These are phyloP conservation scores for Chinchilla lanigera DNA, from an alignment of 2,113 vertebrate species.

Conservation along the genomic window DNA sequence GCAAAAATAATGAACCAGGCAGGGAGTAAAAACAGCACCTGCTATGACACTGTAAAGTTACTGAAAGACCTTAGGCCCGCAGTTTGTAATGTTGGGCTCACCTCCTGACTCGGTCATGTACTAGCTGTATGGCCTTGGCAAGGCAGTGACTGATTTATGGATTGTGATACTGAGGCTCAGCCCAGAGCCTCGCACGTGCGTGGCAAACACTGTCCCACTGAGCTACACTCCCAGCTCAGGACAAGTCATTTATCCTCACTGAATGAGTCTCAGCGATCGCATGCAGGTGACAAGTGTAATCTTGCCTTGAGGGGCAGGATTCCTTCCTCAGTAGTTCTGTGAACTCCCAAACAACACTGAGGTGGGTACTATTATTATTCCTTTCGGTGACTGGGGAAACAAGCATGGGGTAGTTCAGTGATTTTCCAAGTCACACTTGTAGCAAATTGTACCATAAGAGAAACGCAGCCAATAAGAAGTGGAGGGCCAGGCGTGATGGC, in stretches of 20 bases:
- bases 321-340: background rate
- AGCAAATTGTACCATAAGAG: background rate
- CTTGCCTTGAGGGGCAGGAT: background rate
- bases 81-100: conserved; percentile 12
- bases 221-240: background rate
- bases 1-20: conserved; percentile 19
- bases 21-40: background rate
- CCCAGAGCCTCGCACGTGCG: background rate
- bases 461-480: background rate
- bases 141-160: background rate
- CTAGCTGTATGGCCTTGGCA: background rate
- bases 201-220: background rate
- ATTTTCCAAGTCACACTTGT: background rate
- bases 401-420: background rate
- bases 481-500: too few relatives aligned
- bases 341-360: background rate
- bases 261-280: background rate
- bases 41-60: background rate
- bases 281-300: background rate
- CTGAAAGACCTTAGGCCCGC: background rate
- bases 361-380: background rate
- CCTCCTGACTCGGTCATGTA: background rate
- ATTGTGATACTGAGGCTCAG: background rate
- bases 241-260: background rate
- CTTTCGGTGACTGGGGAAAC: background rate